Conservation (phyloP, 2,888 invertebrate genomes). For the Morpho deidamia region DNA sequence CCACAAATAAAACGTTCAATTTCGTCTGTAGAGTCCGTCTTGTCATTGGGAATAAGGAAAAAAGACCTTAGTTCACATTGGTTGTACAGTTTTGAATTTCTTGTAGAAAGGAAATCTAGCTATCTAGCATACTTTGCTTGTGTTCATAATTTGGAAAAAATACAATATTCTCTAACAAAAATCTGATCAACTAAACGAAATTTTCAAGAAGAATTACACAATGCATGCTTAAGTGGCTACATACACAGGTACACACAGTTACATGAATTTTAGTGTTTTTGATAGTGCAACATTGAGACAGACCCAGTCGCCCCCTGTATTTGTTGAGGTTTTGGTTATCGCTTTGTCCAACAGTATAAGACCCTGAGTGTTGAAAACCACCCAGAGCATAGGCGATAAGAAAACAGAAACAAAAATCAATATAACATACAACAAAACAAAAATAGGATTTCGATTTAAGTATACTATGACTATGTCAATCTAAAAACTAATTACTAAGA, state of each 20-base stretch:
- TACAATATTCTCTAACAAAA: conserved; percentile 24
- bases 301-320: conserved; percentile 72
- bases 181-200: conserved; percentile 26
- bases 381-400: conserved; percentile 59
- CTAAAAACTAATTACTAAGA: conserved; percentile 48
- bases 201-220: conserved; percentile 44
- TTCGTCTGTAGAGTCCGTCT: conserved; percentile 14
- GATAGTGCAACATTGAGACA: conserved; percentile 64
- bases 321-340: conserved; percentile 73
- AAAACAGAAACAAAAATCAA: conserved; percentile 59
- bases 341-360: conserved; percentile 74
- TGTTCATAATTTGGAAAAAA: conserved; percentile 20
- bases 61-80: not conserved
- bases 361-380: conserved; percentile 62
- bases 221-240: conserved; percentile 66
- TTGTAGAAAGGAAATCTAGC: conserved; percentile 20
- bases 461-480: conserved; percentile 62
- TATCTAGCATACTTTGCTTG: conserved; percentile 27
- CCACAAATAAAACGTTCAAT: conserved; percentile 17
- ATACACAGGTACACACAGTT: conserved; percentile 58
- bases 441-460: conserved; percentile 44
- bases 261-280: conserved; percentile 54
- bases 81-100: not conserved
- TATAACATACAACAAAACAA: conserved; percentile 51
- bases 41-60: conserved; percentile 5